Base-by-base conservation (phyloP, 2,888 invertebrate species). In the Spisula solida region DNA sequence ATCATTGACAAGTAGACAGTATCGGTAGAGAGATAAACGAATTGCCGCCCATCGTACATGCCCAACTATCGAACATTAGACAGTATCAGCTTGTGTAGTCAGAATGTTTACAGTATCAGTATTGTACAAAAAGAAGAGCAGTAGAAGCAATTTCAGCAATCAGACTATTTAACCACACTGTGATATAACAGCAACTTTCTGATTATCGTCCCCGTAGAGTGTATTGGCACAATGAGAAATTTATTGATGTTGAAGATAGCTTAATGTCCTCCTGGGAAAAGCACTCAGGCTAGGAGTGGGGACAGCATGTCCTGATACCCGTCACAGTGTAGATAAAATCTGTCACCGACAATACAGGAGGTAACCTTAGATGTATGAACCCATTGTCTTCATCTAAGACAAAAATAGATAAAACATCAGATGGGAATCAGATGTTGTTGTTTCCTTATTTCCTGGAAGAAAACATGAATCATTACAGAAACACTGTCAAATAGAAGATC, bases 1-100 rank as follows among this genome's bases (percentile, higher is more conserved):
- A 75, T 75, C 29, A 75, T 75, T 34, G 75, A 75, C 34, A 25
- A 75, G 34, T 75, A 75, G 75, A 75, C 75, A 75, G 75, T 75
- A 34, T 34, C 31, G 12, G 75, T 2, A 34, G 18, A 12, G 31
- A 34, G 75, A 75, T 75, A 75, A 75, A 31, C 75, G 16, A 31
- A 75, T 75, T 75, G 75, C 31, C 34, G 29, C 75, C 75, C 34
- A 75, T 75, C 18, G 4, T 75, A 75, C 75, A 75, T 75, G 75
- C 31, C 34, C 75, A 34, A 75, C 29, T 34, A 75, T 66, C 41
- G 41, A 41, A 8, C 41, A 41, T 41, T 8, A 41, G 41, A 2
- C 41, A 75, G 31, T 18, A 75, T 31, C 75, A 16, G 75, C 20
- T 16, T 18, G 14, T 75, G 18, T 34, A 25, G 60, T 12, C 60